Base-by-base conservation (phyloP, 2,113 vertebrate species). In the Delphinapterus leucas region DNA sequence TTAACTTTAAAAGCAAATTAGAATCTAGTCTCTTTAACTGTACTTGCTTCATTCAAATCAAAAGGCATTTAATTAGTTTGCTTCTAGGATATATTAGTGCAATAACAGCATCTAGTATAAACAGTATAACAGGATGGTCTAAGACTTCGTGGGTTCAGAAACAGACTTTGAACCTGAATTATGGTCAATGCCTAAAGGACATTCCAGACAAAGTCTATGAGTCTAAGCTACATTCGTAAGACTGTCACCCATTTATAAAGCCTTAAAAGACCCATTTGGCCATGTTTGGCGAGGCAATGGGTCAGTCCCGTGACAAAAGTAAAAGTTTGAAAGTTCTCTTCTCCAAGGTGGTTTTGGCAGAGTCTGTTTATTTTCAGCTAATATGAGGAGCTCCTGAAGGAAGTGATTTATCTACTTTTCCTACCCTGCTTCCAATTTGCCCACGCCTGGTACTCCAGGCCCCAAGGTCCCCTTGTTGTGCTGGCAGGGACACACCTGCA, bases 41-140 rank as follows among this genome's bases (percentile, higher is more conserved):
- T 97, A 98, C 95, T 97, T 98, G 98, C 95, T 98, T 98, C 93
- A 94, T 91, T 98, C 97, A 98, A 98, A 98, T 98, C 97, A 98
- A 98, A 98, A 98, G 98, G 95, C 97, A 97, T 96, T 97, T 98
- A 98, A 98, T 98, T 98, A 98, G 95, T 97, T 97, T 96, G 96
- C 92, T 97, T 97, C 95, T 96, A 97, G 95, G 97, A 97, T 98
- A 85, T 93, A 97, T 93, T 76, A 95, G 95, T 95, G 94, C 96
- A 96, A 97, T 95, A 97, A 98, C 82, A 97, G 88, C 92, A 53
- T 96, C 90, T 68, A 92, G 98, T 95, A 95, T 76, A 97, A 98
- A 97, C 68, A 97, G 77, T 49, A 33, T 94, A 97, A 98, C 98
- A 98, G 28, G 68, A 95, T 93, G 80, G 88, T 96, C 90, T 96